phyloP scores from a whole-genome alignment of 1,140 invertebrate genomes.

The Zaprionus ornatus region DNA sequence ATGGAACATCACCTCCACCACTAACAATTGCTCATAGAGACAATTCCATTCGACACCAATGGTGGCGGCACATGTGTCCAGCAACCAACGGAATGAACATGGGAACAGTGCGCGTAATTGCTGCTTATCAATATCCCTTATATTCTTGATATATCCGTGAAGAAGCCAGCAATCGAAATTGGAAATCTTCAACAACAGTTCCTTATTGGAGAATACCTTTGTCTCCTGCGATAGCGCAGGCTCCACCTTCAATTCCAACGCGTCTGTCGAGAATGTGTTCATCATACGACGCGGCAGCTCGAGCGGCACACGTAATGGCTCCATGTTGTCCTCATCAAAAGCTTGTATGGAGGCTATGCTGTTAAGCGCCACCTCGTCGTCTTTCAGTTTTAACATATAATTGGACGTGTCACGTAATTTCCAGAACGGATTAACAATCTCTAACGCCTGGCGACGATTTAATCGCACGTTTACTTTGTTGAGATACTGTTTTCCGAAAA shows the following conservation, averaged over 20 bases:
- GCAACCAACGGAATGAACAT: constrained; percentile 85
- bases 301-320: constrained; percentile 48
- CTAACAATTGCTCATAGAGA: constrained; percentile 84
- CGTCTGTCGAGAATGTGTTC: background rate
- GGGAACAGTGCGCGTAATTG: constrained; percentile 83
- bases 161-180: constrained; percentile 82
- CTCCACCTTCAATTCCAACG: background rate
- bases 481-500: constrained; percentile 43
- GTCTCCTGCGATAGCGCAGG: background rate
- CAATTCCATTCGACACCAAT: constrained; percentile 83
- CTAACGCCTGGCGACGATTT: constrained; percentile 12
- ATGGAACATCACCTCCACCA: constrained; percentile 75
- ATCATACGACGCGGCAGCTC: constrained; percentile 50
- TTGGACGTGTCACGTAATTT: constrained; percentile 17
- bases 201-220: background rate
- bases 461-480: constrained; percentile 4
- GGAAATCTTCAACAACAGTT: constrained; percentile 52
- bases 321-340: constrained; percentile 59
- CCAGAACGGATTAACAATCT: constrained; percentile 51
- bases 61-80: constrained; percentile 84
- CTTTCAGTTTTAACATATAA: constrained; percentile 35
- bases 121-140: constrained; percentile 50
- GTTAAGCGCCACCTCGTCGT: constrained; percentile 38
- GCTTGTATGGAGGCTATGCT: constrained; percentile 48
- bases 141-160: constrained; percentile 37